Base-by-base conservation (phyloP, 2,888 invertebrate genomes). In the Icerya purchasi region DNA sequence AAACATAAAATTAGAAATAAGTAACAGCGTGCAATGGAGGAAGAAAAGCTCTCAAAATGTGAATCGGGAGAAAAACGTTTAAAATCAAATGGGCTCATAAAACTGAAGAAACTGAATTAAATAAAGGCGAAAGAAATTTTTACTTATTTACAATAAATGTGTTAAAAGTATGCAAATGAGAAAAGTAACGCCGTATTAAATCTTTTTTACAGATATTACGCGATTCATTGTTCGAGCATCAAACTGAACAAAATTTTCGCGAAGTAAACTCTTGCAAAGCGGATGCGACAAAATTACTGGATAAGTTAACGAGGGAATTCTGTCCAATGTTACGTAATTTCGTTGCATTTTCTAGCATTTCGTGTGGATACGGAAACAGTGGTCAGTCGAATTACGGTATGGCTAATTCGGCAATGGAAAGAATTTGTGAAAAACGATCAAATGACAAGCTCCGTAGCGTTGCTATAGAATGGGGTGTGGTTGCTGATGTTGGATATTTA, bases 381-480 rank as follows among this genome's bases (percentile, higher is more conserved):
- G 63, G 63, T 1, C 63, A 63, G 24, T 54, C 62, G 1, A 63
- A 63, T 52, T 63, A 63, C 21, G 63, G 62, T 21, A 62, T 60
- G 19, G 63, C 62, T n/a, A 63, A 63, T 49, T 61, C 62, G 3
- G 58, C 61, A 18, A 63, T 62, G 59, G 63, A 63, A 60, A 55
- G 62, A 3, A 60, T 63, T 50, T 63, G 61, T 5, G 62, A 63
- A 19, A 73, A 75, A 67, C 59, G 63, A 24, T 56, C 52, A 54
- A 53, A 60, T 21, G 49, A 58, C 51, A 61, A 61, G 2, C 22
- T 62, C 2, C 59, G 61, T 22, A 62, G 78, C 2, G 21, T 56
- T 21, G 60, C 60, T 2, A 53, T 60, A 21, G 60, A 60, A 52
- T 60, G 60, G 60, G 60, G 56, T 18, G 60, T 53, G 21, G 56